Evolutionary conservation across 1,140 invertebrate species (phyloP).

Genomic region (Agrilus planipennis): DNA sequence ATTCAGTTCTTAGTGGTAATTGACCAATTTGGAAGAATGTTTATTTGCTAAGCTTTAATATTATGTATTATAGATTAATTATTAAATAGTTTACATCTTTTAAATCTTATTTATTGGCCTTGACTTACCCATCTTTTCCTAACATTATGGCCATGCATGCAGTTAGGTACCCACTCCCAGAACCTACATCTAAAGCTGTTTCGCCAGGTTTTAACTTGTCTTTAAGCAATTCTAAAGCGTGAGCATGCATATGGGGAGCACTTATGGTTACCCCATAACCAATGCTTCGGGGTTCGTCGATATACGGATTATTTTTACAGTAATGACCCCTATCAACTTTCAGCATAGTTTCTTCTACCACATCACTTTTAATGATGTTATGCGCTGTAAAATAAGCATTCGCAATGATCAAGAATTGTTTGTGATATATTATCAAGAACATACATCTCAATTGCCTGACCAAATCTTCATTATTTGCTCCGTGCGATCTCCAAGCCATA

Average conservation of each 20-base stretch:
- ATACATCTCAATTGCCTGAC: conserved; percentile 72
- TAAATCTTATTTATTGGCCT: neutral
- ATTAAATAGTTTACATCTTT: neutral
- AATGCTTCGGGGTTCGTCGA: conserved; percentile 81
- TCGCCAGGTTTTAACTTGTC: conserved; percentile 70
- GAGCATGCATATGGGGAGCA: conserved; percentile 98
- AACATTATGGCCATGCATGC: conserved; percentile 90
- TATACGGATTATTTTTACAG: conserved; percentile 64
- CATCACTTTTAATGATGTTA: conserved; percentile 67
- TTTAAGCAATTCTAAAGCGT: conserved; percentile 81
- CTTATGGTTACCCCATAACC: conserved; percentile 89
- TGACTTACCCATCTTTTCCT: conserved; percentile 52
- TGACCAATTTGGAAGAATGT: too few relatives aligned
- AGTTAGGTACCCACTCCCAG: conserved; percentile 90
- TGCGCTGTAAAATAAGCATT: conserved; percentile 51
- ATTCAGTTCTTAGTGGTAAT: too few relatives aligned
- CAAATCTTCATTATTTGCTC: conserved; percentile 71
- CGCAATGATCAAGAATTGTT: conserved; percentile 10
- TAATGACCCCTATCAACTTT: conserved; percentile 78
- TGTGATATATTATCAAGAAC: conserved; percentile 13
- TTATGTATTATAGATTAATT: too few relatives aligned
- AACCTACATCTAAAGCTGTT: conserved; percentile 86
- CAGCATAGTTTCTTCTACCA: conserved; percentile 74
- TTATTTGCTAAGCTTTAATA: too few relatives aligned
- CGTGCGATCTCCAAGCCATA: conserved; percentile 74